Base-by-base conservation (phyloP, 2,113 vertebrate species). In the Nothocercus julius region DNA sequence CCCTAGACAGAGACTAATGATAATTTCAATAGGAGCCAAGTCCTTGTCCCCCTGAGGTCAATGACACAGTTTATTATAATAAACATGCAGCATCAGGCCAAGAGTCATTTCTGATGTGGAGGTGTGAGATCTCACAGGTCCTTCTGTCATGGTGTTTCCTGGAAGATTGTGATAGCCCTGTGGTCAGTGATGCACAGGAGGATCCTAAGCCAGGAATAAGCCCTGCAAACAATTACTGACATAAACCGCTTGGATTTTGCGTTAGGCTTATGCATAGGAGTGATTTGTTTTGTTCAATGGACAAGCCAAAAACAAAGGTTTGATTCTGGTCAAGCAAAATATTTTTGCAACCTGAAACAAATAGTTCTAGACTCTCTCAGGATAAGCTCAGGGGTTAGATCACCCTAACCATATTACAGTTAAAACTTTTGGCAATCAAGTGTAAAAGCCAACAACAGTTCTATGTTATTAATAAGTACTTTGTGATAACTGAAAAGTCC, bases 1-100 rank as follows among this genome's bases (percentile, higher is more conserved):
- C 82, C 62, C 75, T 93, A 79, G 67, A 45, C 62, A 76, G 53
- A 93, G 34, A 66, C 86, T 80, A 73, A 34, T 30, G 53, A 70
- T 79, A 64, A 82, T 86, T 97, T 97, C 86, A 93, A 90, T 63
- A 94, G 62, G 44, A 92, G 40, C 58, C 85, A 95, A 92, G 72
- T 54, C 38, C 69, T 87, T 95, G 83, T 82, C n/a, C 66, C 36
- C 49, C 74, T 47, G 62, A 80, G 83, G 88, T 96, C 84, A 95
- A 49, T 94, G 93, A 89, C 86, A 92, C 82, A 92, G 40, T 45
- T 97, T 93, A 36, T 92, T 95, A 85, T 87, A 93, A 95, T 92
- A 97, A 96, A 93, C 83, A 74, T 44, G 82, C 9, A 12, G 40
- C 77, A 87, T 73, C 7, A 87, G 66, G 62, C 92, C 68, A 30